phyloP scores from a whole-genome alignment of 2,797 vertebrate species.

The Chromobotia macracanthus region DNA sequence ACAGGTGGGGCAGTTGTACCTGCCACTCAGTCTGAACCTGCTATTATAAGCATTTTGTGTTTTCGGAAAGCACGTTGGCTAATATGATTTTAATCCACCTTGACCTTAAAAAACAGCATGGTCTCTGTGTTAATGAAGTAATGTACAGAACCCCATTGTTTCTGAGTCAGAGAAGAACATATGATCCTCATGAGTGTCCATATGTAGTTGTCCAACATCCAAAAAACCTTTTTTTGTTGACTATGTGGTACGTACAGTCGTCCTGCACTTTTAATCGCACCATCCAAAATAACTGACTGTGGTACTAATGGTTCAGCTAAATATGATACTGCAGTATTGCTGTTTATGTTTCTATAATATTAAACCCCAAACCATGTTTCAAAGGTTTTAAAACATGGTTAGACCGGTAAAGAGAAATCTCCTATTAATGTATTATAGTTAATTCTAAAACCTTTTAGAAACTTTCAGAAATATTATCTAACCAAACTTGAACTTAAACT shows the following conservation, averaged over 20 bases:
- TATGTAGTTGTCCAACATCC: conserved; percentile 4
- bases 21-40: conserved; percentile 52
- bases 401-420: no score
- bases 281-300: no score
- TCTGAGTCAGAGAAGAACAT: conserved; percentile 26
- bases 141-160: conserved; percentile 27
- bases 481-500: no score
- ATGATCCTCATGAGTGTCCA: conserved; percentile 6
- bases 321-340: neutral
- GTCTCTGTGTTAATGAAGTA: conserved; percentile 21
- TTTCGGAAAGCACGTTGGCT: conserved; percentile 30
- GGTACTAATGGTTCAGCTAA: no score
- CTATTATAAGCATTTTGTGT: conserved; percentile 52
- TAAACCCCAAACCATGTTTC: no score
- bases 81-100: conserved; percentile 51
- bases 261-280: neutral
- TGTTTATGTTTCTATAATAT: no score
- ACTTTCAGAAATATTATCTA: no score
- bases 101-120: conserved; percentile 44
- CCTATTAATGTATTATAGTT: no score
- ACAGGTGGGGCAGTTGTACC: conserved; percentile 40
- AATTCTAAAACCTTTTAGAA: no score
- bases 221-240: conserved; percentile 1
- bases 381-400: no score
- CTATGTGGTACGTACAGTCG: neutral